A percentile compares a stretch with the other conserved stretches of the same genome.
These are phyloP conservation scores for Columba janthina DNA, from an alignment of 2,113 vertebrate species.

Conservation along the genomic window DNA sequence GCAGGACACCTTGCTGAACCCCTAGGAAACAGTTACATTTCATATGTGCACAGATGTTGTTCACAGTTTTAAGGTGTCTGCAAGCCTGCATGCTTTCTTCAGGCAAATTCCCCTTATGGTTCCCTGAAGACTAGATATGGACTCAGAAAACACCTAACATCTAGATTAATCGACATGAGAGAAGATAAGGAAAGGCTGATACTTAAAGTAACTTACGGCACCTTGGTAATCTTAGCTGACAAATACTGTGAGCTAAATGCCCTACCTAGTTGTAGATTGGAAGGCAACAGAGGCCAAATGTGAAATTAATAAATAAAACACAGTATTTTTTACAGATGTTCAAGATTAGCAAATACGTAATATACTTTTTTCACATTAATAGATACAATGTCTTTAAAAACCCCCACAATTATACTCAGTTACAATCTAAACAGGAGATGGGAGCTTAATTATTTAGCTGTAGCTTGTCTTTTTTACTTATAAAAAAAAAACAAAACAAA, in stretches of 20 bases:
- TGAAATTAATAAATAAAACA: constrained; percentile 12
- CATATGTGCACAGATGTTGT: neutral
- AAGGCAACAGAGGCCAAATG: neutral
- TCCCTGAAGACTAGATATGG: neutral
- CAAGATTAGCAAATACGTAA: neutral
- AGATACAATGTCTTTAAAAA: neutral
- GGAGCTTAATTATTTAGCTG: neutral
- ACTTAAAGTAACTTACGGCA: neutral
- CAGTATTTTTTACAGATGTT: neutral
- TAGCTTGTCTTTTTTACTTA: neutral
- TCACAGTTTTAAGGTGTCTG: neutral
- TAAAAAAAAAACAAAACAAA: too few species aligned
- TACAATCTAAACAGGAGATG: neutral
- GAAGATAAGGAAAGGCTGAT: neutral
- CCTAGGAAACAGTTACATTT: neutral
- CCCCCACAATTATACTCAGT: neutral
- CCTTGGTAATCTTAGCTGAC: neutral
- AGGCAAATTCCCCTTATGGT: neutral
- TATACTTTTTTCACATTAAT: neutral
- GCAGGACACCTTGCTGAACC: neutral
- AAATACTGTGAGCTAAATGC: neutral
- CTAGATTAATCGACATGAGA: neutral
- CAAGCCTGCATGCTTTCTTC: neutral
- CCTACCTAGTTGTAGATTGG: neutral
- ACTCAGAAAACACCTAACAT: neutral